Evolutionary conservation across 2,888 invertebrate genomes (phyloP).

Genomic region (Gisinianus flammeolus): DNA sequence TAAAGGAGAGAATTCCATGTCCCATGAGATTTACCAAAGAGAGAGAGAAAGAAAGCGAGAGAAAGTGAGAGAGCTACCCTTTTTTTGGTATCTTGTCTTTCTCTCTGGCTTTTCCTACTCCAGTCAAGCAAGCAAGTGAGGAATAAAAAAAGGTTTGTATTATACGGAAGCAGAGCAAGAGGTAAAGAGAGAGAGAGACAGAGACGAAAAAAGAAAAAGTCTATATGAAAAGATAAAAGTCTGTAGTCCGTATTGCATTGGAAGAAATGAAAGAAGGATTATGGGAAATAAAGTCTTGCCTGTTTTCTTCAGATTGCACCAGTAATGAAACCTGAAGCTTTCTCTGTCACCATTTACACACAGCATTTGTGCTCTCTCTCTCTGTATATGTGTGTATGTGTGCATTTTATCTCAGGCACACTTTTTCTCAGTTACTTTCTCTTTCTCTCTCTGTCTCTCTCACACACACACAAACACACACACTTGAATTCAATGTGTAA

Average conservation of each 20-base stretch:
- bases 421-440: neutral
- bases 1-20: conserved; percentile 3
- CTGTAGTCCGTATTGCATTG: neutral
- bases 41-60: too few relatives aligned
- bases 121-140: neutral
- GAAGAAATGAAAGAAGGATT: conserved; percentile 12
- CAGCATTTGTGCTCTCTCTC: neutral
- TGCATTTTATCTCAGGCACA: neutral
- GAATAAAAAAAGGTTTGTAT: neutral
- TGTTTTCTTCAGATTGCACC: conserved; percentile 15
- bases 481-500: neutral
- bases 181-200: neutral
- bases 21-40: conserved; percentile 12
- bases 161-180: neutral
- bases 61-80: neutral
- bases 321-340: conserved; percentile 13
- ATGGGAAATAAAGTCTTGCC: conserved; percentile 6
- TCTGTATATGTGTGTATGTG: too few relatives aligned
- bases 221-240: conserved; percentile 14
- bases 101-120: neutral
- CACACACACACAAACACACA: neutral
- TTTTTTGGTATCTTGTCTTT: neutral
- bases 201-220: neutral
- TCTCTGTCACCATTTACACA: conserved; percentile 4
- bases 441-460: neutral